Base-by-base conservation (phyloP, 2,113 vertebrate species). In the Hippopotamus amphibius region DNA sequence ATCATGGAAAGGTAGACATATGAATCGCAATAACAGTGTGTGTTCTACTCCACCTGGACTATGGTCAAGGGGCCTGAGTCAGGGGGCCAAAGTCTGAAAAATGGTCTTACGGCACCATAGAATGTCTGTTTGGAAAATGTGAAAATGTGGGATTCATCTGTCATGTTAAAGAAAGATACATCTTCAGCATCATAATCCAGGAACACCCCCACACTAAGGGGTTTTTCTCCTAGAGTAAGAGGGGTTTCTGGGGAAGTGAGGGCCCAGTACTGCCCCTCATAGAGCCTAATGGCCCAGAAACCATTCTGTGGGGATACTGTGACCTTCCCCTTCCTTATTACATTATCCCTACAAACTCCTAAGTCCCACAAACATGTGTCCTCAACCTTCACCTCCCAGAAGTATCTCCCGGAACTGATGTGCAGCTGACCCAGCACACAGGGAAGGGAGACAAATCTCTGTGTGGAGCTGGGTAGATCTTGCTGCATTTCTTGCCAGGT, bases 1-100 rank as follows among this genome's bases (percentile, higher is more conserved):
- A 15, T 26, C 0, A 1, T 7, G 71, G 46, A 30, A 33, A 5
- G 46, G 9, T 21, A 50, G 46, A 15, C 1, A 11, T 50, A 77
- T 33, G 0, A 33, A 11, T 77, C 50, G 3, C 74, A 48, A 28
- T 7, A 33, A 33, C 74, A 33, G 37, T 37, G 37, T 37, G 1
- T 19, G 16, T 77, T 77, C 46, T 77, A 50, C 0, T 77, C 28
- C 74, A 50, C 16, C 4, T 76, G 15, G 43, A 77, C 46, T 33
- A 50, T 50, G 8, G 8, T 33, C 74, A 77, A 30, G 30, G 16
- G 30, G 6, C 98, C 98, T 0, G 98, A 98, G 83, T 98, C 99
- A 88, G 99, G 48, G 0, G 98, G 99, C 72, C 98, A 99, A 66
- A 99, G 99, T 93, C 98, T 99, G 94, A 99, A 99, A 90, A 99